Conservation (phyloP, 2,888 invertebrate species). For the Noctuana brunneofusca region DNA sequence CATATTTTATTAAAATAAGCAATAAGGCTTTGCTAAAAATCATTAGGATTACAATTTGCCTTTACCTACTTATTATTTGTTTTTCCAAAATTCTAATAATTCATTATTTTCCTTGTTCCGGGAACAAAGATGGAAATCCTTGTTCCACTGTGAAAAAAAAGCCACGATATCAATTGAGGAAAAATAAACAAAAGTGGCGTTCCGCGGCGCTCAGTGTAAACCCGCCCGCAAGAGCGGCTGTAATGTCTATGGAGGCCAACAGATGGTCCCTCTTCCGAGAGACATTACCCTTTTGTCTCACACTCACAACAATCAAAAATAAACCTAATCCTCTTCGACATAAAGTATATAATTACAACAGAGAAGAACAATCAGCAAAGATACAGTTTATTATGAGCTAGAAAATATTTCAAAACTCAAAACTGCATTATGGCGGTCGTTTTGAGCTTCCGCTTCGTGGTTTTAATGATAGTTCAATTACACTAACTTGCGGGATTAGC, state of each 20-base stretch:
- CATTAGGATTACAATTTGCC: background rate
- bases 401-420: constrained; percentile 67
- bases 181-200: constrained; percentile 37
- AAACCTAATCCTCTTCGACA: constrained; percentile 3
- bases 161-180: constrained; percentile 20
- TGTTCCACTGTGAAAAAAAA: background rate
- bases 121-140: background rate
- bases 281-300: constrained; percentile 74
- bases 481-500: constrained; percentile 17
- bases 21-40: no score
- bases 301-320: constrained; percentile 37
- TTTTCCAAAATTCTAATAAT: background rate
- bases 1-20: no score
- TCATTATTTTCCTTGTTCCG: background rate
- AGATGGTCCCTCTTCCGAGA: constrained; percentile 69
- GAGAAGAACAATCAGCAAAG: constrained; percentile 14
- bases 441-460: constrained; percentile 28
- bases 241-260: constrained; percentile 72
- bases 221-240: constrained; percentile 58
- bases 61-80: background rate
- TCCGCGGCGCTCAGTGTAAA: constrained; percentile 48
- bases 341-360: background rate
- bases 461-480: constrained; percentile 34
- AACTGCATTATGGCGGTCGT: constrained; percentile 51
- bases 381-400: constrained; percentile 45